Percentiles rank a stretch among this genome's conserved stretches.
phyloP scores from a whole-genome alignment of 2,888 invertebrate genomes.

The Erannis defoliaria region DNA sequence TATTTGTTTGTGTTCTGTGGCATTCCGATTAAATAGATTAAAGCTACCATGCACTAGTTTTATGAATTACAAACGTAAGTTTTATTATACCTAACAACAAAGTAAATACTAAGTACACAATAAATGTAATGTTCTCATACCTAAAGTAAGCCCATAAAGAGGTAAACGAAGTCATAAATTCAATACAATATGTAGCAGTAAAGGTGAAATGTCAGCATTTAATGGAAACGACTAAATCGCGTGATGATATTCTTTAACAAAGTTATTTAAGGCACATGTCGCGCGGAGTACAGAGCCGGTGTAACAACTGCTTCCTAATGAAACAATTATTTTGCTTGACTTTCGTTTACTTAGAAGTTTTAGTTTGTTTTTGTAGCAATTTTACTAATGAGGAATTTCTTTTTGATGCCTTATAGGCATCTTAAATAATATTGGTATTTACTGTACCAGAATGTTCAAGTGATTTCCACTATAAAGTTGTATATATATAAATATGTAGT shows the following conservation, averaged over 20 bases:
- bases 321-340: constrained; percentile 30
- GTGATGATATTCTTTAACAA: constrained; percentile 37
- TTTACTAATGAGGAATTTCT: neutral
- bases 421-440: neutral
- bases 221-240: constrained; percentile 41
- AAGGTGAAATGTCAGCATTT: constrained; percentile 41
- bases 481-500: no score
- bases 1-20: no score
- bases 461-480: no score
- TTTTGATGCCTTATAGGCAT: neutral
- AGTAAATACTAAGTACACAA: neutral
- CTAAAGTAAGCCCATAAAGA: neutral
- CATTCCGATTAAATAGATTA: no score
- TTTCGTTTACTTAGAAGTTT: constrained; percentile 19
- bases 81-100: neutral
- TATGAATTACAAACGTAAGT: neutral
- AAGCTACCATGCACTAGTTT: no score
- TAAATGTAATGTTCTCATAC: neutral
- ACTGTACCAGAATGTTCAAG: neutral
- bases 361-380: constrained; percentile 17
- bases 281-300: constrained; percentile 7
- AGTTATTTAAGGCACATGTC: constrained; percentile 26
- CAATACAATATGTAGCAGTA: constrained; percentile 31
- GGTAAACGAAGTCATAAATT: constrained; percentile 32
- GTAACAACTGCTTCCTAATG: constrained; percentile 6